Base-by-base conservation (phyloP, 2,113 vertebrate species). In the Anthoscopus minutus region DNA sequence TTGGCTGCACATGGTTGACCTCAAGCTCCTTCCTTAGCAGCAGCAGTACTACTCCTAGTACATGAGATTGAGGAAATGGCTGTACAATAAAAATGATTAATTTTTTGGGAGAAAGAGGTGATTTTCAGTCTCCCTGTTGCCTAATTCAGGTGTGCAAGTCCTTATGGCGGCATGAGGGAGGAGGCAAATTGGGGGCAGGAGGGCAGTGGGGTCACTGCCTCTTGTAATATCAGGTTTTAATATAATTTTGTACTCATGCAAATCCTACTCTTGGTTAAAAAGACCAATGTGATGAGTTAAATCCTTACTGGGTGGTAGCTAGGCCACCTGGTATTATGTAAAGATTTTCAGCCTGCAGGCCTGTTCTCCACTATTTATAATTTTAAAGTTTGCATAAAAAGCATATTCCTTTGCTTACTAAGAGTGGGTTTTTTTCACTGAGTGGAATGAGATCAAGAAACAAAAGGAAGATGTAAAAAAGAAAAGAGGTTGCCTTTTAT, bases 1-100 rank as follows among this genome's bases (percentile, higher is more conserved):
- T 80, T 56, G 40, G 27, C 53, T 12, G 6, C 18, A 2, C 0
- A 0, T 51, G 24, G 15, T 40, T 61, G 14, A 56, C 16, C 22
- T n/a, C 47, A 53, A 17, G 9, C 37, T 65, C 30, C 18, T 62
- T 85, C 23, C 28, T 42, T 27, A 30, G 53, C 28, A 17, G 33
- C 25, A 83, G 1, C 10, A 48, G 10, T 27, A 53, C 17, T 4
- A 2, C 30, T 93, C 25, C n/a, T 45, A 17, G 20, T 31, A 25
- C 20, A 14, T 70, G 3, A 3, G 17, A 9, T 5, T 20, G 12
- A 57, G 64, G 40, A 84, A n/a, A n/a, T 7, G 7, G 27, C 24
- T 66, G 30, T 8, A 3, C 19, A 37, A 35, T 30, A 66, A 81
- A 70, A 86, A 72, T 8, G 0, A 80, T 35, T 13, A 1, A 1